phyloP scores from a whole-genome alignment of 2,888 invertebrate species.

The Macropis europaea region DNA sequence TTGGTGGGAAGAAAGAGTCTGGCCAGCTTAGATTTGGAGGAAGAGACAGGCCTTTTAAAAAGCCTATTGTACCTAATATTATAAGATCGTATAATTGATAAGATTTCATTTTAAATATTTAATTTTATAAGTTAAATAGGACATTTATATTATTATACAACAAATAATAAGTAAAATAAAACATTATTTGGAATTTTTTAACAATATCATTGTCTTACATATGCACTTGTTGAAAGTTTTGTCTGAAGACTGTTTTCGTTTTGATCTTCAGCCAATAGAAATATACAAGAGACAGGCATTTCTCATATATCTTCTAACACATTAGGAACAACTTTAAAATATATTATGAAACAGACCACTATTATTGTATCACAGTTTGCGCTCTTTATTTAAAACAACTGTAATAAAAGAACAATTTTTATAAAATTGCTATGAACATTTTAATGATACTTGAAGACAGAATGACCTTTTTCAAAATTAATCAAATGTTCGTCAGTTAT shows the following conservation, averaged over 20 bases:
- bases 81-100: constrained; percentile 20
- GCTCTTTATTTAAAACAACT: not conserved
- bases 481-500: not conserved
- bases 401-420: not conserved
- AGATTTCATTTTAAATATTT: not conserved
- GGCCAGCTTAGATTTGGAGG: constrained; percentile 95
- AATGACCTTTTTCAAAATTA: not conserved
- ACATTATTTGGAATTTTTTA: not conserved
- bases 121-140: not conserved
- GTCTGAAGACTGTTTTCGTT: not conserved
- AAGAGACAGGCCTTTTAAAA: constrained; percentile 87
- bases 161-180: not conserved
- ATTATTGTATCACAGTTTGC: not conserved
- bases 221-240: not conserved
- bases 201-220: not conserved
- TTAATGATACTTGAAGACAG: not conserved
- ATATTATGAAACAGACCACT: constrained; percentile 14
- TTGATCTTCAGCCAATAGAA: constrained; percentile 20
- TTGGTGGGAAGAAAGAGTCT: constrained; percentile 92
- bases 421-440: not conserved
- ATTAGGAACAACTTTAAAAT: not conserved
- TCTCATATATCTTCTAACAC: not conserved
- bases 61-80: constrained; percentile 81
- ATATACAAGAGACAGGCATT: constrained; percentile 19
- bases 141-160: not conserved